Base-by-base conservation (phyloP, 2,888 invertebrate genomes). In the Acleris literana region DNA sequence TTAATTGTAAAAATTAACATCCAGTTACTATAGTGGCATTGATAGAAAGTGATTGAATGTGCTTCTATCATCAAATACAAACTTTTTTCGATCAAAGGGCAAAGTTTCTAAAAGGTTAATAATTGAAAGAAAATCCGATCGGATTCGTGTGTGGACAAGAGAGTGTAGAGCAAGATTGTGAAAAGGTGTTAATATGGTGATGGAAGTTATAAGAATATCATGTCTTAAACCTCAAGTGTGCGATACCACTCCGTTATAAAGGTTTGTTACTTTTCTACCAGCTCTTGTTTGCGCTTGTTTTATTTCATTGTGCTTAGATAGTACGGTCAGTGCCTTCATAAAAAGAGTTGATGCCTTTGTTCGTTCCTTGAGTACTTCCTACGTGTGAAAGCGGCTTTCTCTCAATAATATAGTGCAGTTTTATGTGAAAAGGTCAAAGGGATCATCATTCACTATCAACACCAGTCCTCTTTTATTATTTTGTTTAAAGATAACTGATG, bases 311-410 rank as follows among this genome's bases (percentile, higher is more conserved):
- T 68, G 63, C 66, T 67, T 67, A 70, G 71, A 61, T 46, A 52
- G 51, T 60, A 63, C 72, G 84, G 85, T 84, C 84, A 81, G 73
- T 76, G 63, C 66, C 68, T 67, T 63, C 69, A 76, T 76, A 80
- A 81, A 82, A 84, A 83, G 77, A 76, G 74, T 74, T 74, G 74
- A 69, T 73, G 71, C 79, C 78, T 82, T 85, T 86, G 82, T 75
- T 71, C 71, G 65, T 69, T 64, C 68, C 71, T 74, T 73, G 75
- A 72, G 72, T 73, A 77, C 78, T 81, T 84, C 80, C 80, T 79
- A 74, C 75, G 79, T 73, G 82, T 83, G 88, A 90, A 88, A 87
- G 88, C 78, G 11, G 82, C 89, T 88, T 89, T 89, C 89, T 78
- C 85, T 82, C 74, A 64, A 69, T 70, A 70, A 78, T 81, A 74